phyloP scores from a whole-genome alignment of 2,113 vertebrate species.

The Acrocephalus arundinaceus region DNA sequence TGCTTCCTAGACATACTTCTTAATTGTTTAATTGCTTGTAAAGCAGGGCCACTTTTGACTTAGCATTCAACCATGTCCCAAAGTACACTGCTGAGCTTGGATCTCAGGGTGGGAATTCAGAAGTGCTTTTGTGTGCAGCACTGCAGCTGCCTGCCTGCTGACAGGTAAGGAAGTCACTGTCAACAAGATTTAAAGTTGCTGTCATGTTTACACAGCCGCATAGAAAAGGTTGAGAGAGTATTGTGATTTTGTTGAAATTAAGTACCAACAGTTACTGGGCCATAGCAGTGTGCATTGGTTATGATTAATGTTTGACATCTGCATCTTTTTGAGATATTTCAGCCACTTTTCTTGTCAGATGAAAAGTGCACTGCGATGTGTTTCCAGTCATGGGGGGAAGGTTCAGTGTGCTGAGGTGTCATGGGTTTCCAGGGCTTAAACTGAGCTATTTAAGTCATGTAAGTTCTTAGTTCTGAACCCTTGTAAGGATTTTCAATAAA shows the following conservation, averaged over 20 bases:
- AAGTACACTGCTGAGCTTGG: neutral
- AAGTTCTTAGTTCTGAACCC: neutral
- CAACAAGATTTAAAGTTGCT: constrained; percentile 63
- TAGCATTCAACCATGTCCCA: neutral
- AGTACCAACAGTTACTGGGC: constrained; percentile 18
- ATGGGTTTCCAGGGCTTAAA: neutral
- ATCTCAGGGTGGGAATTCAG: neutral
- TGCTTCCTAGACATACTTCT: neutral
- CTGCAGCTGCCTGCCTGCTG: neutral
- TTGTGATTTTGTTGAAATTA: constrained; percentile 45
- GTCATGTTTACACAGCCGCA: constrained; percentile 30
- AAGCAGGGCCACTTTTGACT: neutral
- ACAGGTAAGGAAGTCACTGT: constrained; percentile 31
- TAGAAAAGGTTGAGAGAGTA: constrained; percentile 1
- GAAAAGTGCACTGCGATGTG: neutral
- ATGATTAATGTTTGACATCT: constrained; percentile 58
- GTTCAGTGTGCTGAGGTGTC: neutral
- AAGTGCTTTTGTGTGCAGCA: neutral
- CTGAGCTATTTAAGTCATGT: neutral
- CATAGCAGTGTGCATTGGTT: neutral
- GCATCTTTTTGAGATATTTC: constrained; percentile 23
- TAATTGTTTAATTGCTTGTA: constrained; percentile 22
- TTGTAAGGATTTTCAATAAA: neutral
- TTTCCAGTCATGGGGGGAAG: neutral
- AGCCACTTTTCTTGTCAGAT: constrained; percentile 6